Evolutionary conservation across 2,888 invertebrate genomes (phyloP).

Genomic region (Eupeodes latifasciatus): DNA sequence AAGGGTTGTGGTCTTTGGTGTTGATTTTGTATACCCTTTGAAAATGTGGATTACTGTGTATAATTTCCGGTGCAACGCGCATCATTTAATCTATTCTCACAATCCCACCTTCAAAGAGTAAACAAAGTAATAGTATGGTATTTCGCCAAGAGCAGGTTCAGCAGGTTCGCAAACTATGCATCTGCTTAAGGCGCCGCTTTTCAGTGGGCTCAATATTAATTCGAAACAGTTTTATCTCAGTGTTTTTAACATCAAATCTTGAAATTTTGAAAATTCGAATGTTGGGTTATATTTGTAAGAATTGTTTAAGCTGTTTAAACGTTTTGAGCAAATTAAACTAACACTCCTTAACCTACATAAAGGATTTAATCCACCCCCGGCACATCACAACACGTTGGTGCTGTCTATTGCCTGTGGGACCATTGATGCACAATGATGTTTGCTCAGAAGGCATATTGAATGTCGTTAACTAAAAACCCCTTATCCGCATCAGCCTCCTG

Average conservation of each 20-base stretch:
- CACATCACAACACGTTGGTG: background rate
- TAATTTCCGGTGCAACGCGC: slow-evolving; percentile 60
- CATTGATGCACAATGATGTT: background rate
- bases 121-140: background rate
- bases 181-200: background rate
- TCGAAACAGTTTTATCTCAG: background rate
- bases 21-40: background rate
- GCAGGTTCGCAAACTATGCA: too few relatives aligned
- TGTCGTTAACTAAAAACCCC: slow-evolving; percentile 34
- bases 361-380: background rate
- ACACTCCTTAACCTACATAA: background rate
- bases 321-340: background rate
- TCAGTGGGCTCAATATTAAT: background rate
- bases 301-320: background rate
- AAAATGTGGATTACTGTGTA: slow-evolving; percentile 30
- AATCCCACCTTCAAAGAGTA: slow-evolving; percentile 10
- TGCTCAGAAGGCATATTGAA: slow-evolving; percentile 14
- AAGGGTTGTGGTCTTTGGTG: slow-evolving; percentile 10
- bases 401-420: too few relatives aligned
- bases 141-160: background rate
- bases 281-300: background rate
- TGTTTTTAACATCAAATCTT: background rate
- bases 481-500: background rate
- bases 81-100: slow-evolving; percentile 48
- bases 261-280: background rate